phyloP scores from a whole-genome alignment of 35 echinoderm and acorn worm species.

The Heliocidaris tuberculata region DNA sequence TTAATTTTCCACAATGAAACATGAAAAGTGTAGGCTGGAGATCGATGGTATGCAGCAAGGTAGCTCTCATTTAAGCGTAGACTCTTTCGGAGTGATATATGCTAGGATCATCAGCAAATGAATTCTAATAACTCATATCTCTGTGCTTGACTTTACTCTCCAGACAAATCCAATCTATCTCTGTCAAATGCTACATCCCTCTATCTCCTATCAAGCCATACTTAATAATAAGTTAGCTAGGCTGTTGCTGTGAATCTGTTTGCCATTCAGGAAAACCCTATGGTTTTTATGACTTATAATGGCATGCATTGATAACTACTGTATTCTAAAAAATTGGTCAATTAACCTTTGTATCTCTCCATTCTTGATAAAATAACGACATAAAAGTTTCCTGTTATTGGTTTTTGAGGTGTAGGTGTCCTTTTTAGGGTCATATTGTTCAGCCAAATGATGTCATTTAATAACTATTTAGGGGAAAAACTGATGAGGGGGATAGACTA shows the following conservation, averaged over 20 bases:
- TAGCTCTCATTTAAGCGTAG: background rate
- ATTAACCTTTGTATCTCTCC: background rate
- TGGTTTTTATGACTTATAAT: background rate
- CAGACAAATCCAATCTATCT: background rate
- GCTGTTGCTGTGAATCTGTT: background rate
- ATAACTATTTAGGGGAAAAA: background rate
- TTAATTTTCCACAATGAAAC: background rate
- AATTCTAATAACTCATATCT: background rate
- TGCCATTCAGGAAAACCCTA: background rate
- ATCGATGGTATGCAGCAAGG: background rate
- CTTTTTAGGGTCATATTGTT: conserved; percentile 17
- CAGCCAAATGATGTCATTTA: background rate
- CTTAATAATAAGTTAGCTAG: background rate
- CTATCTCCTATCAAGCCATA: background rate
- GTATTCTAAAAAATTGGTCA: background rate
- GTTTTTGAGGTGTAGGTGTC: background rate
- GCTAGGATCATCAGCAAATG: background rate
- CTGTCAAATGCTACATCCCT: background rate
- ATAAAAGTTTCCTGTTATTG: background rate
- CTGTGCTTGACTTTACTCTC: background rate
- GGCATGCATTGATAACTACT: background rate
- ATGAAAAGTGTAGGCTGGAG: background rate
- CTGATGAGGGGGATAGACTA: background rate
- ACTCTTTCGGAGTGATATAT: background rate
- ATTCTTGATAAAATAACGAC: background rate